Evolutionary conservation across 2,797 vertebrate genomes (phyloP).

Genomic region (Xyrichtys novacula): DNA sequence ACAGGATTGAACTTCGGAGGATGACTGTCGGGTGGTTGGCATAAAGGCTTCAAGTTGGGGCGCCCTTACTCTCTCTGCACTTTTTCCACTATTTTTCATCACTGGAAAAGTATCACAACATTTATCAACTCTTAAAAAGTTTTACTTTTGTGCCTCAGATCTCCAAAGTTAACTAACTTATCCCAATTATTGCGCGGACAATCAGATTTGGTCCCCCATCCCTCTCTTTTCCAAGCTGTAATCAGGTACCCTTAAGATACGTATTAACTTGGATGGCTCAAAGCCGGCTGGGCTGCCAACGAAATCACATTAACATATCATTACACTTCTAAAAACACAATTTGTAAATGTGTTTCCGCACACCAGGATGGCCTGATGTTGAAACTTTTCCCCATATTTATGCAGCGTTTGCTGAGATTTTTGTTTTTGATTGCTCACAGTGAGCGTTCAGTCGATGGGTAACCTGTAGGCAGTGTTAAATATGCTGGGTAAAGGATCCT

Average conservation of each 20-base stretch:
- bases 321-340: constrained; percentile 19
- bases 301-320: constrained; percentile 51
- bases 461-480: constrained; percentile 2
- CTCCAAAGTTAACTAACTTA: constrained; percentile 1
- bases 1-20: background rate
- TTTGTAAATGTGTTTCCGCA: background rate
- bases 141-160: background rate
- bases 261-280: constrained; percentile 14
- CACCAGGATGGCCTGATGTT: background rate
- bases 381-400: constrained; percentile 2
- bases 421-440: constrained; percentile 1
- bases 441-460: constrained; percentile 10
- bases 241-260: constrained; percentile 14
- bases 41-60: background rate
- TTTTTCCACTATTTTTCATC: background rate
- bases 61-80: background rate
- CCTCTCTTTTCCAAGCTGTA: constrained; percentile 7
- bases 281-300: constrained; percentile 5
- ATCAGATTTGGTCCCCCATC: constrained; percentile 28
- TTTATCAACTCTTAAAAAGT: background rate
- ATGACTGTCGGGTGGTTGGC: constrained; percentile 1
- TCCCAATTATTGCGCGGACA: constrained; percentile 5
- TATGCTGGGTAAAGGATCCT: background rate
- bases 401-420: background rate
- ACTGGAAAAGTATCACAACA: background rate